Evolutionary conservation across 2,888 invertebrate species (phyloP).

Genomic region (Nomada hirtipes): DNA sequence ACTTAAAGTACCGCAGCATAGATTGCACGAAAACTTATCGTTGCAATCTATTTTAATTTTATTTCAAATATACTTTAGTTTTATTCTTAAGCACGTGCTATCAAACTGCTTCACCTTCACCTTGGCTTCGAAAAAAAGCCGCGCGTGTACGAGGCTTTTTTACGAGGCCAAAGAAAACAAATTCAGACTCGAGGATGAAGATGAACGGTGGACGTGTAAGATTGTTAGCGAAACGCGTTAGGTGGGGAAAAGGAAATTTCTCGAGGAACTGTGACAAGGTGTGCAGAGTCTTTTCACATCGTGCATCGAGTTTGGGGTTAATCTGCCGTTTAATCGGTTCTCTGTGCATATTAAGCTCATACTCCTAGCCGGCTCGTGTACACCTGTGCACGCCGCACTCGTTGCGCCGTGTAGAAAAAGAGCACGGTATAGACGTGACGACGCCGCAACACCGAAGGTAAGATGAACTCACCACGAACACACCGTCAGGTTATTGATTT

Average conservation of each 20-base stretch:
- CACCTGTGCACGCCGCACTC: constrained; percentile 1
- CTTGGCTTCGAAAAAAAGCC: constrained; percentile 16
- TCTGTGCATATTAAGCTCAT: constrained; percentile 37
- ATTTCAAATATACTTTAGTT: too few relatives aligned
- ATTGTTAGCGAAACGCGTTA: background rate
- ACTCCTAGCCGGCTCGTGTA: constrained; percentile 29
- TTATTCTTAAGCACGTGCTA: too few relatives aligned
- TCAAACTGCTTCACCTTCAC: constrained; percentile 2
- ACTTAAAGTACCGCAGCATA: too few relatives aligned
- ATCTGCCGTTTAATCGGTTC: constrained; percentile 53
- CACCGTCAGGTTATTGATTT: constrained; percentile 81
- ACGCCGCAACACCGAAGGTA: constrained; percentile 61
- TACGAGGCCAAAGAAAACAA: background rate
- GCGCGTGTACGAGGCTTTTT: background rate
- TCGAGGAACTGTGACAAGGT: background rate
- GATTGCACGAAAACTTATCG: too few relatives aligned
- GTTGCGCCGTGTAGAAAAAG: constrained; percentile 41
- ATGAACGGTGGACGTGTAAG: background rate
- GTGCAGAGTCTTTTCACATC: background rate
- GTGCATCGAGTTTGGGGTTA: constrained; percentile 24
- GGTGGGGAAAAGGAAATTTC: background rate
- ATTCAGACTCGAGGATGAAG: background rate
- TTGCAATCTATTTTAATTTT: too few relatives aligned
- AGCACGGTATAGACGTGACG: constrained; percentile 10
- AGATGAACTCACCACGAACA: constrained; percentile 67